Evolutionary conservation across 2,888 invertebrate genomes (phyloP).

Genomic region (Drosophila borealis): DNA sequence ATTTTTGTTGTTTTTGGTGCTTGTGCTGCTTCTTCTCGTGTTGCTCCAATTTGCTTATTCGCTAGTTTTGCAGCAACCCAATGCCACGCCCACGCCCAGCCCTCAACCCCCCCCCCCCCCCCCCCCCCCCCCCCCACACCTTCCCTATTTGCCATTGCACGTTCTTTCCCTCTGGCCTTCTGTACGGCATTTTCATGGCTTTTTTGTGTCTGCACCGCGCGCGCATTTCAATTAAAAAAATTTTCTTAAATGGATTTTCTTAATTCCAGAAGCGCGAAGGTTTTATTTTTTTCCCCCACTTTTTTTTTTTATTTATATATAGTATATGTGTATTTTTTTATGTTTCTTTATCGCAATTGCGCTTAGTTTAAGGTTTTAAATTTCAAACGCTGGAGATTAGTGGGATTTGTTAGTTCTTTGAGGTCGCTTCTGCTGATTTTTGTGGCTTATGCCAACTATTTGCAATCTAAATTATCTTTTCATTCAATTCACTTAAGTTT

Average conservation of each 20-base stretch:
- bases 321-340: conserved; percentile 1
- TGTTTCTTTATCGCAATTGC: neutral
- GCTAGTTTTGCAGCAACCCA: conserved; percentile 6
- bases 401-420: conserved; percentile 10
- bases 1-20: conserved; percentile 18
- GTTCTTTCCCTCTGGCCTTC: conserved; percentile 9
- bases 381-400: conserved; percentile 25
- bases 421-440: neutral
- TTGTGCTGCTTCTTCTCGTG: conserved; percentile 3
- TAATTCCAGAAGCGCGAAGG: conserved; percentile 36
- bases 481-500: neutral
- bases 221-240: conserved; percentile 49
- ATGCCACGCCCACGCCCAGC: neutral
- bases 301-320: conserved; percentile 4
- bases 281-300: conserved; percentile 4
- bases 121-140: neutral
- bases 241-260: conserved; percentile 46
- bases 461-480: neutral
- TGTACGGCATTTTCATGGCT: conserved; percentile 31
- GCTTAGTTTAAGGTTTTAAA: conserved; percentile 15
- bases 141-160: neutral
- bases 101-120: neutral
- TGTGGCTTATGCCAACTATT: neutral
- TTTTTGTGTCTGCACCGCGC: conserved; percentile 25
- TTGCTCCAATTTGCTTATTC: conserved; percentile 15